A percentile compares a stretch with the other conserved stretches of the same genome.
Evolutionary conservation across 1,140 invertebrate species (phyloP).

Genomic region (Protaetia brevitarsis): DNA sequence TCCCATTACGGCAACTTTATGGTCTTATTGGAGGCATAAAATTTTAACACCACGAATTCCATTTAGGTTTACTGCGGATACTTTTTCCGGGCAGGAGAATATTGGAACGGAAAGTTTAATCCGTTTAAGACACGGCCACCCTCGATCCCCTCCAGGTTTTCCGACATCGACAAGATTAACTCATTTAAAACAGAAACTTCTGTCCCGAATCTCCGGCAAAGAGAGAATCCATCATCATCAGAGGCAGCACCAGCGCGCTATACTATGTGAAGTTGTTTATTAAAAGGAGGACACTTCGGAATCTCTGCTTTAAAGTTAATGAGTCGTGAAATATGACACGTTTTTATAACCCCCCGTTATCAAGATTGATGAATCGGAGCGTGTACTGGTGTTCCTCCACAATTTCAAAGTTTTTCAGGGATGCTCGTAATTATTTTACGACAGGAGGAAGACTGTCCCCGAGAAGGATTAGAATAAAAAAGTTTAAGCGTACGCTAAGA

Average conservation of each 20-base stretch:
- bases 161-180: background rate
- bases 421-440: conserved; percentile 13
- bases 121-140: no score
- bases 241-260: background rate
- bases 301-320: conserved; percentile 10
- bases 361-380: conserved; percentile 3
- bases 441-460: background rate
- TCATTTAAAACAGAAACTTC: conserved; percentile 15
- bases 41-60: background rate
- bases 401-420: background rate
- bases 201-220: background rate
- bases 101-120: background rate
- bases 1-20: no score
- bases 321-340: conserved; percentile 15
- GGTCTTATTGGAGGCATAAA: background rate
- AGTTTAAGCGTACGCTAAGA: no score
- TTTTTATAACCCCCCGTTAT: conserved; percentile 1
- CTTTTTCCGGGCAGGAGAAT: background rate
- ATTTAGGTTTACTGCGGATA: conserved; percentile 1
- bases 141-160: background rate
- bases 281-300: background rate
- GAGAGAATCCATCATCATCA: conserved; percentile 1
- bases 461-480: conserved; percentile 9
- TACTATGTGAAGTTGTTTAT: background rate
- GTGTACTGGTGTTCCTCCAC: background rate